Conservation (phyloP, 37 sponge, comb jelly and placozoan species). For the Axinella damicornis region DNA sequence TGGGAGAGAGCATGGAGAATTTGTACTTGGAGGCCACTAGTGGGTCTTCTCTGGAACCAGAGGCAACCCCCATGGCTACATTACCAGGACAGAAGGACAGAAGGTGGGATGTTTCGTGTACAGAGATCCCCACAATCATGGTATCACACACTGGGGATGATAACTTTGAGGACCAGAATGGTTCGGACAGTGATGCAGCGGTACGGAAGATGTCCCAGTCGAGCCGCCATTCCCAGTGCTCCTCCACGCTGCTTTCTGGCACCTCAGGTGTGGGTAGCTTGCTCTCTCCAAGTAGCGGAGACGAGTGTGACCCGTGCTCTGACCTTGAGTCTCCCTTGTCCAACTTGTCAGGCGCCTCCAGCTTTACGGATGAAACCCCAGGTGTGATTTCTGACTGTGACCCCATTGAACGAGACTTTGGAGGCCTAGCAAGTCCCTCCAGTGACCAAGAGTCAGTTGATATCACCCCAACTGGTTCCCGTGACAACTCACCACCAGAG, state of each 20-base stretch:
- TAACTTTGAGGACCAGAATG: not conserved
- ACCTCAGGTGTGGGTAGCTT: constrained; percentile 65
- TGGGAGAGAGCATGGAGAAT: not conserved
- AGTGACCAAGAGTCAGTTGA: not conserved
- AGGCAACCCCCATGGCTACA: constrained; percentile 43
- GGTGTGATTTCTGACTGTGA: constrained; percentile 27
- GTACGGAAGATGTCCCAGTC: constrained; percentile 62
- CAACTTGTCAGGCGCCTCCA: constrained; percentile 55
- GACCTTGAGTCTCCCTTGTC: constrained; percentile 78
- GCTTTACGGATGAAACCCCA: constrained; percentile 47
- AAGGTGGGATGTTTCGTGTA: not conserved
- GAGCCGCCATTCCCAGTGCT: constrained; percentile 21
- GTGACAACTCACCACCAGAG: not conserved
- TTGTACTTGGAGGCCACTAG: not conserved
- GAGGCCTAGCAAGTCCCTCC: not conserved
- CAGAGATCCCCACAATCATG: constrained; percentile 48
- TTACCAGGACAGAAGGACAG: constrained; percentile 39
- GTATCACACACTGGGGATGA: constrained; percentile 46
- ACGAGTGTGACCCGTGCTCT: constrained; percentile 50
- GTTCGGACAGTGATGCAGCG: not conserved
- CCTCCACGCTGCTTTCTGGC: constrained; percentile 23
- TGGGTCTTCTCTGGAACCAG: not conserved
- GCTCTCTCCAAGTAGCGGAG: constrained; percentile 62
- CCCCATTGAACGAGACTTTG: constrained; percentile 32
- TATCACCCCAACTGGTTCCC: not conserved